Conservation (phyloP, 1,140 invertebrate species). For the Eumaeus atala region DNA sequence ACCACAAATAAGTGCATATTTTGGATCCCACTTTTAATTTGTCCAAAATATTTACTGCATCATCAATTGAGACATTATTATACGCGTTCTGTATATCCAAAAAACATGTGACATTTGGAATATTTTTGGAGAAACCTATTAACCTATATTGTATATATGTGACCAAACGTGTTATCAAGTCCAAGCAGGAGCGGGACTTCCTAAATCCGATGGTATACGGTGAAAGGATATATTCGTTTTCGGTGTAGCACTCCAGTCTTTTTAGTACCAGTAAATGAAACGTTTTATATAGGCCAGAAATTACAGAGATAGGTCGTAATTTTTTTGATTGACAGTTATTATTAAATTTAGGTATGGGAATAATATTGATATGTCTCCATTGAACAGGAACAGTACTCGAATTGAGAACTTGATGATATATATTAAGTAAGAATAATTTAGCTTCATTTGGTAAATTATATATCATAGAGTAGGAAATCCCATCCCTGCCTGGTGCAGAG, state of each 20-base stretch:
- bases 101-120: neutral
- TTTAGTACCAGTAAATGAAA: constrained; percentile 19
- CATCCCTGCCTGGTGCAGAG: constrained; percentile 28
- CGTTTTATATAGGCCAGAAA: constrained; percentile 25
- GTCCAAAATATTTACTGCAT: constrained; percentile 9
- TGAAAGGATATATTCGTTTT: constrained; percentile 1
- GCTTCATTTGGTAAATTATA: constrained; percentile 19
- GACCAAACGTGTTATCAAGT: constrained; percentile 13
- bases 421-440: constrained; percentile 14
- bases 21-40: constrained; percentile 4
- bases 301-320: constrained; percentile 37
- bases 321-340: neutral
- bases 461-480: constrained; percentile 33
- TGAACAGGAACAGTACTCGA: constrained; percentile 27
- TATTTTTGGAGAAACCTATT: constrained; percentile 15
- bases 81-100: neutral
- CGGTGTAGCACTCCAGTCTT: constrained; percentile 26
- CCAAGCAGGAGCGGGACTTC: constrained; percentile 17
- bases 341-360: constrained; percentile 39
- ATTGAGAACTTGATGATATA: constrained; percentile 27
- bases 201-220: constrained; percentile 20
- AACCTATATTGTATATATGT: constrained; percentile 19
- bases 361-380: constrained; percentile 45
- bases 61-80: neutral
- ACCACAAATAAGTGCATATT: constrained; percentile 21